Base-by-base conservation (phyloP, 2,888 invertebrate species). In the Pedicia rivosa region DNA sequence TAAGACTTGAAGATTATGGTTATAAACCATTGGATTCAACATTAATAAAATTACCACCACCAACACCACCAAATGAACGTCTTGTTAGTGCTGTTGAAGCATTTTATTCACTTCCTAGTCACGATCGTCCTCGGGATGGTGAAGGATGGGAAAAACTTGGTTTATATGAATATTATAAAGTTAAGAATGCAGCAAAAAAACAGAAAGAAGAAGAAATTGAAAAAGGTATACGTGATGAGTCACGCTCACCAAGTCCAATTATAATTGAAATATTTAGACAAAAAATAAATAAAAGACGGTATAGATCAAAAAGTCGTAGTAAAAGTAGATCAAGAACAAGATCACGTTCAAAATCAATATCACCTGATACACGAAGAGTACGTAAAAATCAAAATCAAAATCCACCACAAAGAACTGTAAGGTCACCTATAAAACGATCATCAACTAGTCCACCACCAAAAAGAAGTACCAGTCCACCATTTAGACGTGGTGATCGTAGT, bases 141-240 rank as follows among this genome's bases (percentile, higher is more conserved):
- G 95, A 97, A 61, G 97, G 97, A 20, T 98, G 97, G 97, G 98
- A 98, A 60, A 91, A 91, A 62, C 68, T 95, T 52, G 95, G 92
- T 43, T 68, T 98, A 38, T 94, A 92, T 59, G 97, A 98, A 63
- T 98, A 92, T 64, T 95, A 90, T 64, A 90, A 91, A 64, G 88
- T 91, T 5, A 98, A 97, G 63, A 86, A 90, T 58, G 73, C 78
- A 41, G 90, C 92, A 2, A 76, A 79, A 47, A 87, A 86, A 54
- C 75, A 80, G 53, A 90, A 88, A 55, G 84, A 88, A 51, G 84
- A 87, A 43, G 80, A 82, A 37, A 74, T 88, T 38, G 66, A 67
- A 14, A 69, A 71, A 36, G 87, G 87, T 12, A 53, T 70, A 33
- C 65, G 87, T 40, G 68, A 72, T 42, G 74, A 68, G 51, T 84